These are phyloP conservation scores for Cartodere bifasciata DNA, from an alignment of 2,888 invertebrate species.

Conservation along the genomic window DNA sequence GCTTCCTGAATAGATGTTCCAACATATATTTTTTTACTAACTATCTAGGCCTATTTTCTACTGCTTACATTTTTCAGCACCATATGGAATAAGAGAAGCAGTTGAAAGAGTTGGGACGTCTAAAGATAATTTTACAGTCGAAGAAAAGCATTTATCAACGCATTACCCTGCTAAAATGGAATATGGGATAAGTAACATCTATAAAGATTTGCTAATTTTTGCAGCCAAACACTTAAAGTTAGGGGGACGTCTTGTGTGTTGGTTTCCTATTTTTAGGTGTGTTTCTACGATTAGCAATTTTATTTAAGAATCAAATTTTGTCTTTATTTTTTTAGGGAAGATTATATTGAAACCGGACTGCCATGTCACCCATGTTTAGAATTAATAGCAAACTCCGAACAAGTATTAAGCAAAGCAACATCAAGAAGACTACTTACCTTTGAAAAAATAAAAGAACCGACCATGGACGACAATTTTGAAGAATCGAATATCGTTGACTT, in stretches of 20 bases:
- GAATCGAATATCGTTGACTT: constrained; percentile 36
- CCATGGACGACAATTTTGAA: constrained; percentile 31
- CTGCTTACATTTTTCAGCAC: constrained; percentile 76
- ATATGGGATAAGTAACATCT: constrained; percentile 73
- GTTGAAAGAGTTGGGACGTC: constrained; percentile 70
- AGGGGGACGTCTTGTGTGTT: constrained; percentile 79
- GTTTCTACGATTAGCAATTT: constrained; percentile 8
- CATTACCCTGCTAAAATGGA: constrained; percentile 78
- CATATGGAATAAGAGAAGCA: constrained; percentile 94
- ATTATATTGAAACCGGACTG: constrained; percentile 57
- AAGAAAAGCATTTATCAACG: constrained; percentile 49
- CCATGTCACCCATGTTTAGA: constrained; percentile 70
- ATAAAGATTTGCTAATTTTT: constrained; percentile 73
- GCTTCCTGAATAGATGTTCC: too few species aligned
- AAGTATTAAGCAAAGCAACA: constrained; percentile 67
- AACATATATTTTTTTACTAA: too few species aligned
- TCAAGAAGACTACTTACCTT: constrained; percentile 77
- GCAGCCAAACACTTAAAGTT: constrained; percentile 62
- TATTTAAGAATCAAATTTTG: constrained; percentile 4
- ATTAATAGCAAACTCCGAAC: constrained; percentile 78
- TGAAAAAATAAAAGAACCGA: constrained; percentile 54
- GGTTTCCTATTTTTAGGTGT: constrained; percentile 85
- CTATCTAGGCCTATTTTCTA: too few species aligned
- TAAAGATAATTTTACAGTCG: constrained; percentile 46
- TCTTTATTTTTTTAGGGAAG: constrained; percentile 41